A percentile compares a stretch with the other conserved stretches of the same genome.
These are phyloP conservation scores for Nibea albiflora DNA, from an alignment of 2,113 vertebrate species.

Conservation along the genomic window DNA sequence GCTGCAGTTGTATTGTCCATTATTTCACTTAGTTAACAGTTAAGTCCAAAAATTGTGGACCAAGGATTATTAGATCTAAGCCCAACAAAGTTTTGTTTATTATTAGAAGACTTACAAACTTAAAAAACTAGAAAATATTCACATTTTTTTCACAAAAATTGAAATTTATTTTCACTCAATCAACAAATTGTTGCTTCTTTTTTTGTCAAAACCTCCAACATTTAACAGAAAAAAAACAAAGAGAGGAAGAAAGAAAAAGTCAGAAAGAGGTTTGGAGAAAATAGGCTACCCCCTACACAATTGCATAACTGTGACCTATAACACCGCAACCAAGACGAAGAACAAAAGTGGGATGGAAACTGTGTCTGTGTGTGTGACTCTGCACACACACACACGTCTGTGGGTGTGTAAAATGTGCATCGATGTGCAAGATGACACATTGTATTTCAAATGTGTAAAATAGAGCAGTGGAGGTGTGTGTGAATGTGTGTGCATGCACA, in stretches of 20 bases:
- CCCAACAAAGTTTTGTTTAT: background rate
- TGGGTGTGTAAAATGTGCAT: conserved; percentile 67
- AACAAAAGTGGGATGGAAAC: conserved; percentile 81
- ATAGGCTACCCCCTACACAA: conserved; percentile 77
- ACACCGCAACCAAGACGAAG: conserved; percentile 68
- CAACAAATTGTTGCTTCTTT: background rate
- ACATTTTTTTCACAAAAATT: background rate
- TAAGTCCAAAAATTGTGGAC: background rate
- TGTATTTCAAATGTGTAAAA: conserved; percentile 65
- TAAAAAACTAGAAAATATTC: background rate
- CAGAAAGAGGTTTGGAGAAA: conserved; percentile 44
- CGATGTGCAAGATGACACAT: conserved; percentile 65
- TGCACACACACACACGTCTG: conserved; percentile 24
- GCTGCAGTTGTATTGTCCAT: too few species aligned
- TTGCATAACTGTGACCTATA: conserved; percentile 78
- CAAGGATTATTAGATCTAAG: background rate
- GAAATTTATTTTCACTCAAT: background rate
- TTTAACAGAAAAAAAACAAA: background rate
- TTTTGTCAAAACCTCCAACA: background rate
- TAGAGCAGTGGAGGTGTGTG: conserved; percentile 60
- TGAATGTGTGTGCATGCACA: conserved; percentile 10
- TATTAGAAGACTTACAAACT: background rate
- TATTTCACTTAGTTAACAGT: too few species aligned
- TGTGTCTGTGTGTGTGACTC: conserved; percentile 39
- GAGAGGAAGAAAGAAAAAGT: background rate